Evolutionary conservation across 1,140 invertebrate genomes (phyloP), one percentile per base, ranked within the genome.

Genomic region (Carposina sasakii): DNA sequence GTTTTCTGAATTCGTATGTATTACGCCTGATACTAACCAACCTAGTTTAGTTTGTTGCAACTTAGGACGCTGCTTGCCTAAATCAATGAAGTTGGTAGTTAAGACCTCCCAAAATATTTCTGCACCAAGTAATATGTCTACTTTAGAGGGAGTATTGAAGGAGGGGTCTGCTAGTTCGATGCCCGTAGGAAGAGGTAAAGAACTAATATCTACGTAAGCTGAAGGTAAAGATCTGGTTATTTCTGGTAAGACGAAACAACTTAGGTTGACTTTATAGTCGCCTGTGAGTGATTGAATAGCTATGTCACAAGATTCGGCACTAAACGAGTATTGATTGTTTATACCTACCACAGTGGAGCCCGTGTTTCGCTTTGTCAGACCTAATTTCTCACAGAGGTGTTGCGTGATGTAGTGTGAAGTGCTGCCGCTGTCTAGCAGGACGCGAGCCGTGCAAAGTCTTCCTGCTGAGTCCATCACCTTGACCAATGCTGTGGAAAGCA

Each of bases 101-200:
- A 74, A 36, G 16, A 63, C 22, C 0, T 60, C 36, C 37, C 52
- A 75, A 42, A 58, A 71, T 5, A 62, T 12, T 21, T 54, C 57
- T 1, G 57, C 54, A n/a, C 68, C 68, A 12, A 77, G 43, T 22
- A 75, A 45, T 9, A 60, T 24, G 48, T 78, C 67, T 22, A 74
- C 51, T 30, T 49, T 19, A 0, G 33, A 24, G 2, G 63, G 54
- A 23, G 57, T 54, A 39, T 66, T 26, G 44, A 64, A 76, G 2
- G 40, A 20, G 13, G 63, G 63, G 49, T 76, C 70, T 12, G 72
- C 67, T 19, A 73, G 48, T 50, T 21, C 12, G 2, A 71, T 48
- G 23, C 60, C 48, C 19, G 41, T 13, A 17, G 68, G 65, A 28
- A 71, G 54, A 17, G 34, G 37, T 26, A 55, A 24, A 16, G 24